Evolutionary conservation across 2,113 vertebrate species (phyloP).

Genomic region (Gasterosteus aculeatus): DNA sequence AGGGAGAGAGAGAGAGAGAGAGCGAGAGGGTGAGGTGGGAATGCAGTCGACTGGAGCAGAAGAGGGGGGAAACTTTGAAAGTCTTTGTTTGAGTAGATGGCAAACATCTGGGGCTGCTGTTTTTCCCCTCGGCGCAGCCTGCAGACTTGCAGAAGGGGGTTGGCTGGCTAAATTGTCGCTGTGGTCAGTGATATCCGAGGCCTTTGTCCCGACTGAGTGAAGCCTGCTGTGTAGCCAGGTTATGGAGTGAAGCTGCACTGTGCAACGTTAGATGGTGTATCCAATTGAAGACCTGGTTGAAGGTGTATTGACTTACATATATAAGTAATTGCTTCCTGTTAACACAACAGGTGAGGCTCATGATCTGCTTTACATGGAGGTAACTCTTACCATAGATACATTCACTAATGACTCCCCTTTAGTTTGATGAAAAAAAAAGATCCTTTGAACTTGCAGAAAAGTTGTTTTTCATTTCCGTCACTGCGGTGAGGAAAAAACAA

Average conservation of each 20-base stretch:
- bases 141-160: constrained; percentile 39
- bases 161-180: constrained; percentile 40
- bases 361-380: constrained; percentile 60
- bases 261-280: constrained; percentile 73
- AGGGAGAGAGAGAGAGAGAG: not conserved
- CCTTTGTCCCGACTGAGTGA: constrained; percentile 58
- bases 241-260: constrained; percentile 54
- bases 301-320: constrained; percentile 69
- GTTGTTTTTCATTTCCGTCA: not conserved
- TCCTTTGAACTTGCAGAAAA: constrained; percentile 17
- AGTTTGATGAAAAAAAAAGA: constrained; percentile 8
- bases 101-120: constrained; percentile 71
- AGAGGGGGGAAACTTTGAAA: constrained; percentile 66
- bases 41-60: constrained; percentile 22
- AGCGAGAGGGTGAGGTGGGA: not conserved
- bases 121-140: constrained; percentile 37
- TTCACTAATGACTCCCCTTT: constrained; percentile 3
- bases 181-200: constrained; percentile 62
- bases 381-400: constrained; percentile 23
- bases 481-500: not conserved
- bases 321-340: constrained; percentile 74
- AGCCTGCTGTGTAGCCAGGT: constrained; percentile 48
- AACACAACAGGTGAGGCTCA: constrained; percentile 68
- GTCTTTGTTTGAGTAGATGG: constrained; percentile 71
- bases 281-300: constrained; percentile 66